Percentiles rank a stretch among this genome's conserved stretches.
Evolutionary conservation across 2,888 invertebrate species (phyloP).

Genomic region (Tanytarsus gracilentus): DNA sequence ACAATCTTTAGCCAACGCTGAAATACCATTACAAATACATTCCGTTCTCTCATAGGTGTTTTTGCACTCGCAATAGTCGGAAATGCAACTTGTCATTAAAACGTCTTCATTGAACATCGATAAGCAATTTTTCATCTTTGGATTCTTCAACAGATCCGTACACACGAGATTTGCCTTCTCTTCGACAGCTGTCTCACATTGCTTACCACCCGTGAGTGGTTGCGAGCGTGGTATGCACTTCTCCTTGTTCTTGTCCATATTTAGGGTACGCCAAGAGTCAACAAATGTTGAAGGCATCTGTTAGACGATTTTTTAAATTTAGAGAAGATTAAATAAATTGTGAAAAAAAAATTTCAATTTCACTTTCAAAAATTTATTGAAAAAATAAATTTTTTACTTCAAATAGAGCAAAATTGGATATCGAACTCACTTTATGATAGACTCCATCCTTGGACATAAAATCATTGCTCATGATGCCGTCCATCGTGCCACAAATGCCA

Average conservation of each 20-base stretch:
- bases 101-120: constrained; percentile 55
- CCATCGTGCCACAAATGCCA: constrained; percentile 72
- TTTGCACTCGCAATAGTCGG: constrained; percentile 69
- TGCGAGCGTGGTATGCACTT: constrained; percentile 33
- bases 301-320: neutral
- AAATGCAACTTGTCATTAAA: constrained; percentile 62
- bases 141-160: constrained; percentile 52
- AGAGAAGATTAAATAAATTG: too few species aligned
- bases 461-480: constrained; percentile 63
- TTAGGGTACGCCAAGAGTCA: constrained; percentile 38
- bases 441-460: constrained; percentile 53
- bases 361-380: constrained; percentile 36
- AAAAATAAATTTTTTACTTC: neutral
- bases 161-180: constrained; percentile 53
- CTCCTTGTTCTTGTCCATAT: constrained; percentile 34
- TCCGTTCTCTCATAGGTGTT: constrained; percentile 47
- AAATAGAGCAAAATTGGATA: neutral
- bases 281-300: constrained; percentile 38
- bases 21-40: constrained; percentile 68
- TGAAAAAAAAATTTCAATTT: neutral
- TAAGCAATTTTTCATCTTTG: constrained; percentile 57
- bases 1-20: constrained; percentile 71
- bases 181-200: constrained; percentile 36
- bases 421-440: constrained; percentile 37
- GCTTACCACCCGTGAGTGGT: neutral